Percentiles rank a stretch among this genome's conserved stretches.
These are phyloP conservation scores for Acipenser transmontanus DNA, from an alignment of 2,797 vertebrate species.

Conservation along the genomic window DNA sequence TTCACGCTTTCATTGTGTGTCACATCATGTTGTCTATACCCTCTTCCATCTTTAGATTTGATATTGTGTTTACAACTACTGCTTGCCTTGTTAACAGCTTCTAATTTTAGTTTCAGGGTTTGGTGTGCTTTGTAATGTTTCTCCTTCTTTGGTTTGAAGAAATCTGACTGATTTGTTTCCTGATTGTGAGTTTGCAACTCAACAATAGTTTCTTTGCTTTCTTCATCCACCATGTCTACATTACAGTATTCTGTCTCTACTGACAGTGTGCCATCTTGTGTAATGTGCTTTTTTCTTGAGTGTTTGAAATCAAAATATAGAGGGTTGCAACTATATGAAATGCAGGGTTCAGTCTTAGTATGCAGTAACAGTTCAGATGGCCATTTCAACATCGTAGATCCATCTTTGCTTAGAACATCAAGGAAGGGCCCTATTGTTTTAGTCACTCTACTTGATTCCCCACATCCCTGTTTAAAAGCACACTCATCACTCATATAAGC, in stretches of 20 bases:
- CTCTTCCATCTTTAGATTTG: slow-evolving; percentile 50
- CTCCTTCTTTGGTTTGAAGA: slow-evolving; percentile 70
- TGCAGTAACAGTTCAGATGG: slow-evolving; percentile 78
- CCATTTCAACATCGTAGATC: slow-evolving; percentile 74
- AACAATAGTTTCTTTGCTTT: slow-evolving; percentile 37
- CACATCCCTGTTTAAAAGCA: slow-evolving; percentile 10
- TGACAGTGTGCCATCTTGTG: slow-evolving; percentile 31
- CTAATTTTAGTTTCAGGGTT: slow-evolving; percentile 62
- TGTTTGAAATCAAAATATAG: slow-evolving; percentile 65
- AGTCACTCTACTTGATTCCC: slow-evolving; percentile 23
- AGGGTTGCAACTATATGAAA: slow-evolving; percentile 91
- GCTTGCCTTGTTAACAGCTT: slow-evolving; percentile 54
- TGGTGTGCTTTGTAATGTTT: slow-evolving; percentile 51
- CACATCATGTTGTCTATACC: slow-evolving; percentile 54
- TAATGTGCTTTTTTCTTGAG: slow-evolving; percentile 50
- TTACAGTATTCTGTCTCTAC: slow-evolving; percentile 19
- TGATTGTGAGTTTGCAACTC: slow-evolving; percentile 57
- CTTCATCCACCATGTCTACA: slow-evolving; percentile 51
- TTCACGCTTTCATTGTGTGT: slow-evolving; percentile 44
- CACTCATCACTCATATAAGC: slow-evolving; percentile 8
- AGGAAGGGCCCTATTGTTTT: slow-evolving; percentile 55
- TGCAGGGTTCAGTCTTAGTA: slow-evolving; percentile 77
- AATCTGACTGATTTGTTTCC: slow-evolving; percentile 57
- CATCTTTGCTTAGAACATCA: slow-evolving; percentile 77
- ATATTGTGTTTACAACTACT: slow-evolving; percentile 46